phyloP scores from a whole-genome alignment of 2,888 invertebrate species.

The Athripsodes cinereus region DNA sequence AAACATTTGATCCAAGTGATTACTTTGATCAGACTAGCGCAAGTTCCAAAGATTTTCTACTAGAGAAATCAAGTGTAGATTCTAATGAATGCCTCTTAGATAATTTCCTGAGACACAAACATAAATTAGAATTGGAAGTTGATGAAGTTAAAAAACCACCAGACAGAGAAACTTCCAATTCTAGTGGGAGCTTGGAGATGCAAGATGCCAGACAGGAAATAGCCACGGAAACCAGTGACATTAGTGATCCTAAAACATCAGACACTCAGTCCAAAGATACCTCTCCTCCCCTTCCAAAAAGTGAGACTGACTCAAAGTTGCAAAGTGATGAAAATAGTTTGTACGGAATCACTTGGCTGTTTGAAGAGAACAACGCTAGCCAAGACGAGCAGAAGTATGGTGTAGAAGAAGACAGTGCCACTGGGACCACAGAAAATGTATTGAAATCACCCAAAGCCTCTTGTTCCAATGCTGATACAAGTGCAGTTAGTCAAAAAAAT shows the following conservation, averaged over 20 bases:
- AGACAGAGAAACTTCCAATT: slow-evolving; percentile 51
- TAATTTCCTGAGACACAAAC: slow-evolving; percentile 37
- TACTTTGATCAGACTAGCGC: slow-evolving; percentile 61
- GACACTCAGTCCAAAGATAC: slow-evolving; percentile 29
- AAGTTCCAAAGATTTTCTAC: slow-evolving; percentile 63
- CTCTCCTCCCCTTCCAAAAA: slow-evolving; percentile 18
- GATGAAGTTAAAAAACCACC: slow-evolving; percentile 30
- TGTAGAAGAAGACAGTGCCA: slow-evolving; percentile 27
- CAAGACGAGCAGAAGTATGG: slow-evolving; percentile 33
- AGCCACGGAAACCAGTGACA: slow-evolving; percentile 25
- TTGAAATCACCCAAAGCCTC: slow-evolving; percentile 38
- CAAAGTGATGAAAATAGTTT: slow-evolving; percentile 42
- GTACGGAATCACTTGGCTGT: slow-evolving; percentile 48
- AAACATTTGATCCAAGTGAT: slow-evolving; percentile 33
- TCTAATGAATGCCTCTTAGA: slow-evolving; percentile 42
- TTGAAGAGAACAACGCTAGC: slow-evolving; percentile 39
- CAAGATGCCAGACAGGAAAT: slow-evolving; percentile 36
- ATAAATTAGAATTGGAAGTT: slow-evolving; percentile 20
- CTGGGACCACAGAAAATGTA: slow-evolving; percentile 28
- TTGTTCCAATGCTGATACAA: slow-evolving; percentile 35
- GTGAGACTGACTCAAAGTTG: slow-evolving; percentile 21
- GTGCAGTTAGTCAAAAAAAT: slow-evolving; percentile 50
- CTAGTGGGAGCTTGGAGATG: slow-evolving; percentile 54
- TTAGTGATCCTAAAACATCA: slow-evolving; percentile 38
- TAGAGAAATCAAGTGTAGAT: slow-evolving; percentile 52